phyloP scores from a whole-genome alignment of 2,113 vertebrate genomes.

The Silurus meridionalis region DNA sequence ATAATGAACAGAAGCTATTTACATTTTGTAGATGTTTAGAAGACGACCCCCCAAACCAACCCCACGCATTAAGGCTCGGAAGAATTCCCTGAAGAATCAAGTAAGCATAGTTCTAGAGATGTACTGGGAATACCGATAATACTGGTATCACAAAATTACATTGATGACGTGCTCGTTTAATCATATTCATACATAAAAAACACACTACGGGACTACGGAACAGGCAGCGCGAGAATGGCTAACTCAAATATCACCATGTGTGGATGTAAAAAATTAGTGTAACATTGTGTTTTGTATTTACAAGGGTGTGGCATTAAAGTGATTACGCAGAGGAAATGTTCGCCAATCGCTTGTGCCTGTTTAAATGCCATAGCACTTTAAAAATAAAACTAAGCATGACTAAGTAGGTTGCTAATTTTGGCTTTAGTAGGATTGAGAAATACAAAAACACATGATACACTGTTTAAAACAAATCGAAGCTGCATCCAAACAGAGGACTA shows the following conservation, averaged over 20 bases:
- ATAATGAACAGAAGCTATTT: not conserved
- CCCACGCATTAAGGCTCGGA: not conserved
- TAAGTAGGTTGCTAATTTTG: not conserved
- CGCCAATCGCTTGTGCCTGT: not conserved
- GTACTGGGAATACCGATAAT: not conserved
- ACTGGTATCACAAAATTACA: not conserved
- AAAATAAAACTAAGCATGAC: not conserved
- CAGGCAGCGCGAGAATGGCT: not conserved
- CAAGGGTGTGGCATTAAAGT: not conserved
- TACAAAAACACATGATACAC: not conserved
- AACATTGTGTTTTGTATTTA: not conserved
- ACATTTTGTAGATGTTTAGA: conserved; percentile 23
- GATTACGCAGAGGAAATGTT: not conserved
- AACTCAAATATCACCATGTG: not conserved
- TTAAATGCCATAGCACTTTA: not conserved
- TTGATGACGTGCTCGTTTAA: not conserved
- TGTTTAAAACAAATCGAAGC: not conserved
- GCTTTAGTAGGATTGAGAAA: not conserved
- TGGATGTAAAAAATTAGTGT: not conserved
- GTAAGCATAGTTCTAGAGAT: not conserved
- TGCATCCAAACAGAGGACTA: not conserved
- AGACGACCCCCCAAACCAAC: conserved; percentile 25
- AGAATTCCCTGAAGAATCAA: not conserved
- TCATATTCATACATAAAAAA: not conserved
- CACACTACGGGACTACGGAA: not conserved